Evolutionary conservation across 2,113 vertebrate species (phyloP), one percentile per base, ranked within the genome.

Genomic region (Plecturocebus donacophilus): DNA sequence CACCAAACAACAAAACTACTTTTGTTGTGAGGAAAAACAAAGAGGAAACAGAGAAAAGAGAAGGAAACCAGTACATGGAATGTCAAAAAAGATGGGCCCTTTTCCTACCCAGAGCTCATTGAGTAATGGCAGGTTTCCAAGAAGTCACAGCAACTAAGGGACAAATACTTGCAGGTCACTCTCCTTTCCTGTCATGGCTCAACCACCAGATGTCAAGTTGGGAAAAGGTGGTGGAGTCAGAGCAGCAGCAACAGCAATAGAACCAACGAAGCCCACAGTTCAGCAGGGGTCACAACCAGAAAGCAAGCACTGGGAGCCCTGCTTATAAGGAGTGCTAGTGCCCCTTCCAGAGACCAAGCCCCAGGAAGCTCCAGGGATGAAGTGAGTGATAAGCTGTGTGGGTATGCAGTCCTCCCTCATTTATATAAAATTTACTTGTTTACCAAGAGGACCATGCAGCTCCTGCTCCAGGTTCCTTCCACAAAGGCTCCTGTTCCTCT

Each of bases 21-120:
- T 94, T 92, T 58, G 79, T 54, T 90, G 66, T 71, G 70, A 92
- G 76, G 84, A 82, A 96, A 96, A 93, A 25, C 58, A 92, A 79
- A 80, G 14, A 70, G 61, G 70, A 68, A 89, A 91, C 70, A 84
- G 70, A 90, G 70, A 81, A 92, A 93, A 84, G 40, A 54, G 64
- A 96, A 96, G 49, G 49, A 92, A 85, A 40, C 14, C 38, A 76
- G 80, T 5, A 56, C 11, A 56, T 0, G 5, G 47, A 49, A 19
- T 16, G 14, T 73, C 54, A 82, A 45, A 71, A 38, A 42, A 88
- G 73, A 70, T 0, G 0, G 70, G 66, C 17, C 27, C 54, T 64
- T 10, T 27, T 87, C 68, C 58, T 70, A 49, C 20, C 86, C 61
- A 45, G 86, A 86, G 79, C 61, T 90, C 30, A 0, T 27, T 52